Evolutionary conservation across 2,797 vertebrate species (phyloP).

Genomic region (Salmo trutta): DNA sequence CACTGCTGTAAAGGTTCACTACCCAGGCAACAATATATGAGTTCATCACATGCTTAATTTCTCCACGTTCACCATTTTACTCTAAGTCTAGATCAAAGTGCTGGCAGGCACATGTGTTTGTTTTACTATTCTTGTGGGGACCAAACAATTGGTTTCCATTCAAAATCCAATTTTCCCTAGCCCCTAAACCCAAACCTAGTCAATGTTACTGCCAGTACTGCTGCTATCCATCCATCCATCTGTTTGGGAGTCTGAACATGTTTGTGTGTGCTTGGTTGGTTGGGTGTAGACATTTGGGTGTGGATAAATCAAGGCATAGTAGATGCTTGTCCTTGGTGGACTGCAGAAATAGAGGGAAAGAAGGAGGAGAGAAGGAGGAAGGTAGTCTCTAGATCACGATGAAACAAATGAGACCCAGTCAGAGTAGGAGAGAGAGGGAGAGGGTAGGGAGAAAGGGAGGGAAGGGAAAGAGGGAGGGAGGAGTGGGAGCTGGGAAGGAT

Average conservation of each 20-base stretch:
- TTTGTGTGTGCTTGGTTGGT: not conserved
- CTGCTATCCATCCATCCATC: not conserved
- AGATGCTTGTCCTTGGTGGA: not conserved
- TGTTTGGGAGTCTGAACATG: slow-evolving; percentile 2
- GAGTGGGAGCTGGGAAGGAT: not conserved
- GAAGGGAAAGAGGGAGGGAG: not conserved
- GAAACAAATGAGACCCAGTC: not conserved
- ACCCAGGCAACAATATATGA: slow-evolving; percentile 58
- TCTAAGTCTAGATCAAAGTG: slow-evolving; percentile 47
- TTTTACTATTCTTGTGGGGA: too few species aligned
- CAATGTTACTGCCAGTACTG: slow-evolving; percentile 1
- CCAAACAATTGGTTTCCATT: too few species aligned
- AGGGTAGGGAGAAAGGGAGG: not conserved
- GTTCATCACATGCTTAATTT: slow-evolving; percentile 62
- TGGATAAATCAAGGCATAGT: not conserved
- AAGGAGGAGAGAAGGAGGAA: not conserved
- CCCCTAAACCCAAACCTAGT: too few species aligned
- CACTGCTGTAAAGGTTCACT: too few species aligned
- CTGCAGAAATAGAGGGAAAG: slow-evolving; percentile 16
- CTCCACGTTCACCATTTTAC: slow-evolving; percentile 61
- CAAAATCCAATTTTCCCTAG: too few species aligned
- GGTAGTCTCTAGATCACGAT: not conserved
- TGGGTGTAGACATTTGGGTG: not conserved
- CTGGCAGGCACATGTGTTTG: not conserved
- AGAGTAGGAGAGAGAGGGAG: not conserved